A percentile compares a stretch with the other conserved stretches of the same genome.
Conservation (phyloP, 2,797 vertebrate genomes). For the Nothura maculosa region DNA sequence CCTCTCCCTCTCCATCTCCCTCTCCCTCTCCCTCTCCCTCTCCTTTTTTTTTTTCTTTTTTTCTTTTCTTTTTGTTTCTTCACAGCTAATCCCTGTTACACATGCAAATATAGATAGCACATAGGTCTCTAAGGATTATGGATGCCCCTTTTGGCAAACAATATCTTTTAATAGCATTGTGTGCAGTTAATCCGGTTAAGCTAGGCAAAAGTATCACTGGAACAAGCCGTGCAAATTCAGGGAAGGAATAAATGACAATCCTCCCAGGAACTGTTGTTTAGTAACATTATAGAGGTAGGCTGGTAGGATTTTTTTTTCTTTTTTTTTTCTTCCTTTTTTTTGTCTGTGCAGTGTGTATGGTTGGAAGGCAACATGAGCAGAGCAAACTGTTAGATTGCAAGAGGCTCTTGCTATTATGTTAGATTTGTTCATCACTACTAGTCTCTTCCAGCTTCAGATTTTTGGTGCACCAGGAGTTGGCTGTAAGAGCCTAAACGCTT, state of each 20-base stretch:
- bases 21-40: too few relatives aligned
- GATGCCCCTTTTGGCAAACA: slow-evolving; percentile 47
- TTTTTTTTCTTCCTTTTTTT: not conserved
- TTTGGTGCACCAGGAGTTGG: not conserved
- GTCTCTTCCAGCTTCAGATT: not conserved
- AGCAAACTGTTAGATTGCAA: not conserved
- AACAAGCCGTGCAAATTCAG: not conserved
- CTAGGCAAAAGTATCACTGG: not conserved
- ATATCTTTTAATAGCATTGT: slow-evolving; percentile 58
- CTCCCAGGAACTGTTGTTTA: not conserved
- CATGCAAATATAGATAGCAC: slow-evolving; percentile 44
- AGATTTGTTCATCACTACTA: not conserved
- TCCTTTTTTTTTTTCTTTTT: too few relatives aligned
- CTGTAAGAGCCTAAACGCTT: not conserved
- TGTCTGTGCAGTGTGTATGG: not conserved
- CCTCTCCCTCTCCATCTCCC: too few relatives aligned
- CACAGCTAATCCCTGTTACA: slow-evolving; percentile 29
- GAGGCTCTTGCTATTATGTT: not conserved
- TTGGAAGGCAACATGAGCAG: not conserved
- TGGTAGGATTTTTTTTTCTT: not conserved
- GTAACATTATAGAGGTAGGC: not conserved
- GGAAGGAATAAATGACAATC: not conserved
- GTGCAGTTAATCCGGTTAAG: slow-evolving; percentile 48
- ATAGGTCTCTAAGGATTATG: slow-evolving; percentile 48
- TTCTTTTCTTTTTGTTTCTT: not conserved